Evolutionary conservation across 2,797 vertebrate species (phyloP), one percentile per base, ranked within the genome.

Genomic region (Pangasius larnaudii): DNA sequence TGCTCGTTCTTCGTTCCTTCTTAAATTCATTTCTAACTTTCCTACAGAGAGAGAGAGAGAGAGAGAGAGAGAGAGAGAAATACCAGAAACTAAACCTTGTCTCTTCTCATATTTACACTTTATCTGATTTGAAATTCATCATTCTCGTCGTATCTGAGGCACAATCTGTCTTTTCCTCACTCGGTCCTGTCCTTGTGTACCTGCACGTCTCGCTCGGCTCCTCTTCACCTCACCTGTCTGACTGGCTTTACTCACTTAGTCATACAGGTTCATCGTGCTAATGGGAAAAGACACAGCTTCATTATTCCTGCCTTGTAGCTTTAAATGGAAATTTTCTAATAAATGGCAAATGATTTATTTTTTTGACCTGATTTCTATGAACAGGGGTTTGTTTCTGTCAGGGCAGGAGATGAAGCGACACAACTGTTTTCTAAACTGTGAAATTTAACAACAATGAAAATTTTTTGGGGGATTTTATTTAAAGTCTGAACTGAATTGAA

Each of bases 231-330:
- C 95, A 95, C 95, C 95, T 94, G 95, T 96, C 94, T 91, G 86
- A 96, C 95, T 94, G 92, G 95, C 91, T 96, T 88, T 92, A 91
- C 58, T n/a, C 56, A 90, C 86, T 96, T 93, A 94, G 93, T 96
- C 92, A 93, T 89, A 88, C 58, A 36, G 85, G 75, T 88, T 91
- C 88, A 89, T 91, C 88, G 88, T 92, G 92, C 59, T 90, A 81
- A 89, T 18, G 82, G 75, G 88, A 1, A 13, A 56, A 56, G 3
- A 78, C 42, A 7, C 42, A 0, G n/a, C 49, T 53, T 78, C 18
- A 78, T 53, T 78, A 78, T 33, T 30, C 46, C 46, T 71, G 67
- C 22, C 74, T 27, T 59, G 19, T 39, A 59, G 19, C 33, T 81
- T 13, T 81, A 39, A 39, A 81, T 36, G 18, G 51, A 80, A 24